Conservation (phyloP, 2,797 vertebrate genomes). For the Falco cherrug region DNA sequence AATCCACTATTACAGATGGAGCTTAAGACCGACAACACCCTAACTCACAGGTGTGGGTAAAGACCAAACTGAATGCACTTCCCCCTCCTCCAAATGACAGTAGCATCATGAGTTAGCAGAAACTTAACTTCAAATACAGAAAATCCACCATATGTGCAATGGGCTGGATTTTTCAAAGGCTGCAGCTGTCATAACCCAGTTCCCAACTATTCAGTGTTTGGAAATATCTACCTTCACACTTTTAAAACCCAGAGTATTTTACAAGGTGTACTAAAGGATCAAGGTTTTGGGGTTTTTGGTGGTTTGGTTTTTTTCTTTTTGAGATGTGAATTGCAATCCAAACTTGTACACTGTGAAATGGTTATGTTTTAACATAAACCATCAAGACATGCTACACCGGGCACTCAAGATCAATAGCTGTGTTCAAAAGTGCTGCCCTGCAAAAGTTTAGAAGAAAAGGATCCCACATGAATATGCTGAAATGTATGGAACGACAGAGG, state of each 20-base stretch:
- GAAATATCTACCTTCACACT: background rate
- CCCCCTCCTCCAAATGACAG: background rate
- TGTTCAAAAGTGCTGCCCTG: background rate
- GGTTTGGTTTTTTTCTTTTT: background rate
- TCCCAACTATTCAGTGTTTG: background rate
- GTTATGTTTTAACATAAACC: background rate
- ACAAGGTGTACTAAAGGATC: background rate
- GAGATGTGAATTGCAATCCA: background rate
- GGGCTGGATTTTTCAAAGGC: background rate
- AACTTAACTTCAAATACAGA: background rate
- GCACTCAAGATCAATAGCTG: background rate
- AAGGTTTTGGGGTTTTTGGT: background rate
- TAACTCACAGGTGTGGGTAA: background rate
- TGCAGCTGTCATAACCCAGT: background rate
- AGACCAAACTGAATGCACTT: background rate
- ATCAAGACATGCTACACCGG: rapidly evolving
- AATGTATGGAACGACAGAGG: background rate
- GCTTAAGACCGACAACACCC: background rate
- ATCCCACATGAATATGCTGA: background rate
- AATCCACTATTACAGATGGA: background rate
- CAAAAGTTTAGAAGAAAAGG: background rate
- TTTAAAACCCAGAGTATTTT: background rate
- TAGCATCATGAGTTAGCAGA: background rate
- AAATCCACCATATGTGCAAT: background rate
- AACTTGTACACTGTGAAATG: background rate